Evolutionary conservation across 2,797 vertebrate species (phyloP).

Genomic region (Falco rusticolus): DNA sequence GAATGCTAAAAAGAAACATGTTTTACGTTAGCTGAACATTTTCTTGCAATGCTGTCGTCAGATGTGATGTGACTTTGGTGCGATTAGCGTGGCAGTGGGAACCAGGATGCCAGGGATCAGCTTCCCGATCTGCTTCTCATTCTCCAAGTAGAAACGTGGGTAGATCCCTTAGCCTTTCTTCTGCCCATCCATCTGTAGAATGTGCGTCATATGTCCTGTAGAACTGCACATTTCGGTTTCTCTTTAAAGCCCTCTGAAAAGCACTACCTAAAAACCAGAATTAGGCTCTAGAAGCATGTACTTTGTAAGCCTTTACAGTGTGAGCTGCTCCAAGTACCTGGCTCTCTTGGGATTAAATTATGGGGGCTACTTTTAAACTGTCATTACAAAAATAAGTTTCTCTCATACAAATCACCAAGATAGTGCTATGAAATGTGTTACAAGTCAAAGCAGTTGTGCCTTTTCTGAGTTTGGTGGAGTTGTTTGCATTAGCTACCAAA

Average conservation of each 20-base stretch:
- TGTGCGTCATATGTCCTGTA: background rate
- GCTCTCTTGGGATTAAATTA: conserved; percentile 5
- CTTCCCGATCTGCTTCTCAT: background rate
- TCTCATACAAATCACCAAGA: background rate
- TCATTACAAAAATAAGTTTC: background rate
- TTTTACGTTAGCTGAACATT: background rate
- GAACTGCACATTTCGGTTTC: background rate
- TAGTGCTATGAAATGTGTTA: background rate
- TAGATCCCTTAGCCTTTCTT: conserved; percentile 44
- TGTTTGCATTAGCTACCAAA: background rate
- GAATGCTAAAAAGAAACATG: background rate
- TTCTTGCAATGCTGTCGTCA: background rate
- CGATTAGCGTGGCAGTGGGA: background rate
- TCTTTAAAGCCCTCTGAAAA: conserved; percentile 43
- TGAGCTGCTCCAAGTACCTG: background rate
- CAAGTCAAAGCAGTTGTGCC: background rate
- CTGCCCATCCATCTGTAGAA: background rate
- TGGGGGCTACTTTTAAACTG: conserved; percentile 1
- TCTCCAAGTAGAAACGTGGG: background rate
- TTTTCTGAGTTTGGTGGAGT: background rate
- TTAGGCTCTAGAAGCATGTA: background rate
- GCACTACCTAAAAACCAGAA: background rate
- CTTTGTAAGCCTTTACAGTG: background rate
- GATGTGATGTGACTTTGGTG: background rate
- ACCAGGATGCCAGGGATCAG: background rate